These are phyloP conservation scores for Archocentrus centrarchus DNA, from an alignment of 2,113 vertebrate genomes.

Conservation along the genomic window DNA sequence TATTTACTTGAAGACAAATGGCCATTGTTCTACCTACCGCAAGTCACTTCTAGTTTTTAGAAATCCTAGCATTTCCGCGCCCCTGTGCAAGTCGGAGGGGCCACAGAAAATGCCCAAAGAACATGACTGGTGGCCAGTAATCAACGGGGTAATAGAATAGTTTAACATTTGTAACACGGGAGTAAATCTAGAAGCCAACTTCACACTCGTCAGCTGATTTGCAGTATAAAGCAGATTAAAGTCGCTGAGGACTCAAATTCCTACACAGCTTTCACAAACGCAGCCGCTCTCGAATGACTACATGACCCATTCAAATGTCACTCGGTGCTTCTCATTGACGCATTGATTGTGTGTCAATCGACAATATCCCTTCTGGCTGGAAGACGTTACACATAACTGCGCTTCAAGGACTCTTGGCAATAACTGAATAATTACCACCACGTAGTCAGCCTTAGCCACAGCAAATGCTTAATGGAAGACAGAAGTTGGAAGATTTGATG, in stretches of 20 bases:
- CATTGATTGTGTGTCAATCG: not conserved
- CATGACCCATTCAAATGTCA: not conserved
- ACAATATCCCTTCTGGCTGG: too few species aligned
- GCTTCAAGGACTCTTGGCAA: not conserved
- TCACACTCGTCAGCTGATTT: slow-evolving; percentile 65
- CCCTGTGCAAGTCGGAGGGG: slow-evolving; percentile 31
- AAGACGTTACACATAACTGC: not conserved
- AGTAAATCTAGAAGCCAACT: slow-evolving; percentile 20
- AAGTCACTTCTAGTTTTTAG: slow-evolving; percentile 45
- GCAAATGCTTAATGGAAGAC: not conserved
- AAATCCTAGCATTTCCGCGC: slow-evolving; percentile 57
- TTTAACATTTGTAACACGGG: slow-evolving; percentile 1
- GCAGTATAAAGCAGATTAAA: slow-evolving; percentile 59
- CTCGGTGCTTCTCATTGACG: not conserved
- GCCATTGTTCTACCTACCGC: slow-evolving; percentile 61
- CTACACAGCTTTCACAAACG: slow-evolving; percentile 45
- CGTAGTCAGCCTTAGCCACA: not conserved
- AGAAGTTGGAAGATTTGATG: not conserved
- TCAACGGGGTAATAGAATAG: slow-evolving; percentile 44
- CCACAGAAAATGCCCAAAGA: slow-evolving; percentile 35
- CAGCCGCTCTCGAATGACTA: not conserved
- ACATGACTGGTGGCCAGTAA: slow-evolving; percentile 34
- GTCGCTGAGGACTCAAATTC: slow-evolving; percentile 45
- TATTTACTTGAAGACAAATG: slow-evolving; percentile 40
- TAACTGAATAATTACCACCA: not conserved